Conservation (phyloP, 92 coral and sea anemone genomes). For the Porites rus region DNA sequence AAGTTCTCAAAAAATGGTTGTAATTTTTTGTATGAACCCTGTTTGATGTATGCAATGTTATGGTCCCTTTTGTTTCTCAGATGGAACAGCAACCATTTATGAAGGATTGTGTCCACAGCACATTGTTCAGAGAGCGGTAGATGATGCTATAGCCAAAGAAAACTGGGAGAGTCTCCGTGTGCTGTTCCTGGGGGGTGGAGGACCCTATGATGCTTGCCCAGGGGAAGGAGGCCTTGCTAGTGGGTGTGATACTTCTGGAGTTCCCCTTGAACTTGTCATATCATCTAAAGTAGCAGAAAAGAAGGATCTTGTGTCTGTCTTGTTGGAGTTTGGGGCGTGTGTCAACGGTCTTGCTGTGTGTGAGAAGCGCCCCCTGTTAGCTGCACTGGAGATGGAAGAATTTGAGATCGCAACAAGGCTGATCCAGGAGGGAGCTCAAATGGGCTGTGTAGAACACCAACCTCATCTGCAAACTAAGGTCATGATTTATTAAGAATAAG, state of each 20-base stretch:
- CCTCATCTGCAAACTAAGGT: slow-evolving; percentile 56
- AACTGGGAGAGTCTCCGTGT: slow-evolving; percentile 63
- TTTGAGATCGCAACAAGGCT: slow-evolving; percentile 44
- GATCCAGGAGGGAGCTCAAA: slow-evolving; percentile 38
- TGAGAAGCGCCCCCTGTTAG: slow-evolving; percentile 47
- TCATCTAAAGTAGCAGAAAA: slow-evolving; percentile 26
- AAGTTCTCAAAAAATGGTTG: no score
- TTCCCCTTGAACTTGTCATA: slow-evolving; percentile 50
- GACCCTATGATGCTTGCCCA: slow-evolving; percentile 7
- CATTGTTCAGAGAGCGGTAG: slow-evolving; percentile 55
- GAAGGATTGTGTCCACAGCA: slow-evolving; percentile 27
- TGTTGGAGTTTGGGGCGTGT: slow-evolving; percentile 49
- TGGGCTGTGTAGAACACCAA: slow-evolving; percentile 24
- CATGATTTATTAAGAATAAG: not conserved
- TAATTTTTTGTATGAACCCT: no score
- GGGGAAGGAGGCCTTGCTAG: slow-evolving; percentile 41
- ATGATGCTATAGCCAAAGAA: slow-evolving; percentile 49
- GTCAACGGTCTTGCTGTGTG: slow-evolving; percentile 54
- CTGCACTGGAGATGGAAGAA: slow-evolving; percentile 57
- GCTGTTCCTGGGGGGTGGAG: slow-evolving; percentile 60
- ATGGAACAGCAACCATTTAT: slow-evolving; percentile 23
- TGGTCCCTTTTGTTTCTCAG: not conserved
- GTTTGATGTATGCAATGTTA: no score
- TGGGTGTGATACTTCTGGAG: slow-evolving; percentile 46
- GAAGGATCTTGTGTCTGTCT: slow-evolving; percentile 8